These are phyloP conservation scores for Nyctibius grandis DNA, from an alignment of 2,797 vertebrate species.

Conservation along the genomic window DNA sequence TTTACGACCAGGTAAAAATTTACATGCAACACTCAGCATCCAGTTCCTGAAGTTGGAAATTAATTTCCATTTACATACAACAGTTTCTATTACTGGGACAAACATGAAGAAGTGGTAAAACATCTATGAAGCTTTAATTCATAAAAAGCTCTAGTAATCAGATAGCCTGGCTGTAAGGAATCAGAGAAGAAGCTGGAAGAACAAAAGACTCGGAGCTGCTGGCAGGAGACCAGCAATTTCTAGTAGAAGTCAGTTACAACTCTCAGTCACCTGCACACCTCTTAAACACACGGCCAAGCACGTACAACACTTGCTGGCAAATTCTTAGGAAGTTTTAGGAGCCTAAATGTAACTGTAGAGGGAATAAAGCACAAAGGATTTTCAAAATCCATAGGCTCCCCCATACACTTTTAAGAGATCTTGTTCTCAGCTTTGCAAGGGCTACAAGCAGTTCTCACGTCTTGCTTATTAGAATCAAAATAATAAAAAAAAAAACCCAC, in stretches of 20 bases:
- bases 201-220: neutral
- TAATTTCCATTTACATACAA: neutral
- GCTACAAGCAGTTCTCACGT: neutral
- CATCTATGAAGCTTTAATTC: neutral
- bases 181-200: neutral
- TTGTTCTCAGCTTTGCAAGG: neutral
- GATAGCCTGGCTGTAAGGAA: neutral
- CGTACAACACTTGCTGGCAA: neutral
- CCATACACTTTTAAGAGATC: accelerated
- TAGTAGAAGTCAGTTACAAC: neutral
- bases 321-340: neutral
- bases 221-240: neutral
- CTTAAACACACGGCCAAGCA: neutral
- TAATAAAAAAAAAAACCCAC: accelerated
- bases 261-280: neutral
- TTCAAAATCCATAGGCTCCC: neutral
- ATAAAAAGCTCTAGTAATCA: accelerated
- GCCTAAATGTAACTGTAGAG: neutral
- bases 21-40: neutral
- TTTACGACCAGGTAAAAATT: neutral
- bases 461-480: neutral
- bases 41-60: neutral
- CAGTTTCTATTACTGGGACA: neutral
- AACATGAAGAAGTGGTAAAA: neutral
- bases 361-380: neutral